Percentiles rank a stretch among this genome's conserved stretches.
phyloP scores from a whole-genome alignment of 2,888 invertebrate species.

The Agonopterix heracliana region DNA sequence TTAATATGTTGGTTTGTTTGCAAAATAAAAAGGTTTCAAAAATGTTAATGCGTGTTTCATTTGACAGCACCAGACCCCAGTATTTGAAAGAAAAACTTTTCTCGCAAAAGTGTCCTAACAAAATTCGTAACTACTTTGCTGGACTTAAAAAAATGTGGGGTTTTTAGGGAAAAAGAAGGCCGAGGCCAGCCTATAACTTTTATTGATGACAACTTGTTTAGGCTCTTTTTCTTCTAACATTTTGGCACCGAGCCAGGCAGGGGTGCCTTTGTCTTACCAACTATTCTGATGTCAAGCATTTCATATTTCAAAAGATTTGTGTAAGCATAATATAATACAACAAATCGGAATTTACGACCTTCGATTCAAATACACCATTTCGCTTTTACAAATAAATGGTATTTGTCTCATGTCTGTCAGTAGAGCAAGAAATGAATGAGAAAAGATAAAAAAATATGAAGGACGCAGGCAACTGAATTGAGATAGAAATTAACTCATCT shows the following conservation, averaged over 20 bases:
- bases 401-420: too few species aligned
- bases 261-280: slow-evolving; percentile 41
- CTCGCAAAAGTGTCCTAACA: too few species aligned
- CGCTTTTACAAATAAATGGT: too few species aligned
- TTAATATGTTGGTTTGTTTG: too few species aligned
- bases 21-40: too few species aligned
- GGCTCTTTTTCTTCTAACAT: slow-evolving; percentile 24
- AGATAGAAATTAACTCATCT: too few species aligned
- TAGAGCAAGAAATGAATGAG: too few species aligned
- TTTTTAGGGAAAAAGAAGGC: slow-evolving; percentile 32
- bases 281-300: slow-evolving; percentile 15
- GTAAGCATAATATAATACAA: slow-evolving; percentile 1
- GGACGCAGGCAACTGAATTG: too few species aligned
- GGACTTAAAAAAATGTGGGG: neutral
- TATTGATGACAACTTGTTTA: slow-evolving; percentile 54
- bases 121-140: neutral
- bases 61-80: too few species aligned
- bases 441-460: too few species aligned
- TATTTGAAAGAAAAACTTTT: neutral
- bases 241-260: slow-evolving; percentile 48
- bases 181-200: slow-evolving; percentile 39
- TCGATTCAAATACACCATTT: neutral
- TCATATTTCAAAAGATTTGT: slow-evolving; percentile 7
- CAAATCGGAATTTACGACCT: slow-evolving; percentile 2
- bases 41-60: too few species aligned